Conservation (phyloP, 2,113 vertebrate genomes). For the Oriolus oriolus region DNA sequence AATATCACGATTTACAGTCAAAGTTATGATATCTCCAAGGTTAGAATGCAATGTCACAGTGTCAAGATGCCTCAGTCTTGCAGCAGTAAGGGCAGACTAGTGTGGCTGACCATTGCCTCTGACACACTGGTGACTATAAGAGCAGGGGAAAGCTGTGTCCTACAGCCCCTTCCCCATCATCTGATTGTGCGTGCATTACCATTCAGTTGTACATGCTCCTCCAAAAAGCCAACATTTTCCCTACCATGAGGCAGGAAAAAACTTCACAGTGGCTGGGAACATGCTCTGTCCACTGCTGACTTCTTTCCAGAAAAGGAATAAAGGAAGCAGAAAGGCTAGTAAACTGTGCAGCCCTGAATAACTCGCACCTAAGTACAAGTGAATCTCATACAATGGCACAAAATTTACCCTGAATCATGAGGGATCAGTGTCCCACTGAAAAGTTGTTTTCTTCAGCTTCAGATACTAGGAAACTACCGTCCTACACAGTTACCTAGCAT, state of each 20-base stretch:
- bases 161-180: not conserved
- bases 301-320: not conserved
- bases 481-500: not conserved
- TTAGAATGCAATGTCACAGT: not conserved
- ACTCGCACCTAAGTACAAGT: not conserved
- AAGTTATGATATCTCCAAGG: not conserved
- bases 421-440: not conserved
- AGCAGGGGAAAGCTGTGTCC: not conserved
- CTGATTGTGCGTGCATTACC: accelerated
- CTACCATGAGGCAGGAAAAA: not conserved
- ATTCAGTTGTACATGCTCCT: not conserved
- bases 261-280: not conserved
- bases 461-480: not conserved
- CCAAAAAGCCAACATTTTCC: accelerated
- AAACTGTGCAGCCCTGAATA: not conserved
- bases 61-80: not conserved
- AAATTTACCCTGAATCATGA: not conserved
- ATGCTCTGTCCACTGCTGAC: not conserved
- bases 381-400: not conserved
- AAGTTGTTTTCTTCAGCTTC: not conserved
- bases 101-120: not conserved
- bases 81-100: not conserved
- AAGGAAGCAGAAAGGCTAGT: not conserved
- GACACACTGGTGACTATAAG: not conserved
- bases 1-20: not conserved